These are phyloP conservation scores for Boloria euphrosyne DNA, from an alignment of 2,888 invertebrate genomes.

Conservation along the genomic window DNA sequence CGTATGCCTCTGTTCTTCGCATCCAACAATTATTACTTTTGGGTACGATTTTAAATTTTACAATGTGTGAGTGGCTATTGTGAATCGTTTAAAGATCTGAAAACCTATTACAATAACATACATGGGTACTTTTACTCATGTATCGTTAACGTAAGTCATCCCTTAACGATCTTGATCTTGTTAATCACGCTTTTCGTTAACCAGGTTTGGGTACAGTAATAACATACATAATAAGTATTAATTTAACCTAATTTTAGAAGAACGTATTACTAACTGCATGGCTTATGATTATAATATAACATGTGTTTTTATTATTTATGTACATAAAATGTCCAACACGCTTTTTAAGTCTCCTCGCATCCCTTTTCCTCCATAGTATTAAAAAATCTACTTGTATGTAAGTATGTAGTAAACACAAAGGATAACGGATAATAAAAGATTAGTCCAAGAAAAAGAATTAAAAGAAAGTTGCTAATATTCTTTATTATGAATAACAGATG, in stretches of 20 bases:
- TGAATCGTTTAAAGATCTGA: conserved; percentile 37
- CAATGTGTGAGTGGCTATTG: conserved; percentile 43
- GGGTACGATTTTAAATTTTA: conserved; percentile 75
- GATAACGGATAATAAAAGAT: too few species aligned
- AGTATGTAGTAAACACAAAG: too few species aligned
- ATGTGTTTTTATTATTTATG: too few species aligned
- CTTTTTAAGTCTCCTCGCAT: too few species aligned
- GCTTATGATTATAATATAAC: too few species aligned
- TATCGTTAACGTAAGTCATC: conserved; percentile 7
- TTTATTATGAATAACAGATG: conserved; percentile 54
- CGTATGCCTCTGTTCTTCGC: conserved; percentile 80
- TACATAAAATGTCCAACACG: too few species aligned
- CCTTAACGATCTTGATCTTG: conserved; percentile 10
- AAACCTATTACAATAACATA: conserved; percentile 10
- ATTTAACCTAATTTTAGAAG: conserved; percentile 10
- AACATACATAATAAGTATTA: conserved; percentile 1
- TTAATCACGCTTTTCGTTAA: conserved; percentile 9
- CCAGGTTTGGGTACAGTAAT: background rate
- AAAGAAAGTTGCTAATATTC: too few species aligned
- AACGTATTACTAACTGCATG: too few species aligned
- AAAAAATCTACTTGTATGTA: too few species aligned
- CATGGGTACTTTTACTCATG: conserved; percentile 11
- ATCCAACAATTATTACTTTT: conserved; percentile 80
- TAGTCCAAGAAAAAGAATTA: too few species aligned
- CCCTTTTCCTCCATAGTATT: too few species aligned